Conservation (phyloP, 92 coral and sea anemone species). For the Paramuricea clavata region DNA sequence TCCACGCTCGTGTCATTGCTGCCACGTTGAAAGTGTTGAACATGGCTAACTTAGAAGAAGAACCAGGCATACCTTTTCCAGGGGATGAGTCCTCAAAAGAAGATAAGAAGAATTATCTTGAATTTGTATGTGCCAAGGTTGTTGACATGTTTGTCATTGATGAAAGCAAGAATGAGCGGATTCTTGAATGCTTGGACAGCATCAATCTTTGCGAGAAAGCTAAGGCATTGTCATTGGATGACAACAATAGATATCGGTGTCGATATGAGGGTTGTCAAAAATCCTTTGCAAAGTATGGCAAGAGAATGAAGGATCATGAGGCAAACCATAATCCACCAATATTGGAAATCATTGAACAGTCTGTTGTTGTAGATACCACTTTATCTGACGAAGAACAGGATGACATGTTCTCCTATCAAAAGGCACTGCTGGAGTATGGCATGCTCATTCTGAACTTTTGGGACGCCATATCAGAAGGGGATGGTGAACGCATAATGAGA, state of each 20-base stretch:
- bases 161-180: background rate
- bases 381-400: slow-evolving; percentile 39
- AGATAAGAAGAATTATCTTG: slow-evolving; percentile 12
- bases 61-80: no score
- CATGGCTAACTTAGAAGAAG: slow-evolving; percentile 57
- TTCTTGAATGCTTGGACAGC: background rate
- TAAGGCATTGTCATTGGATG: background rate
- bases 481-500: background rate
- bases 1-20: slow-evolving; percentile 73
- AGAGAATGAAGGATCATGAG: slow-evolving; percentile 74
- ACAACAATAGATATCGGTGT: background rate
- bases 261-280: slow-evolving; percentile 65
- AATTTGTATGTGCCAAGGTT: background rate
- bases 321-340: slow-evolving; percentile 72
- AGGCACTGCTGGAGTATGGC: slow-evolving; percentile 73
- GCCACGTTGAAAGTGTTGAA: slow-evolving; percentile 78
- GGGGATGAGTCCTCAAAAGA: no score
- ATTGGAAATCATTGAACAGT: background rate
- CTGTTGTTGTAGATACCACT: background rate
- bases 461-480: slow-evolving; percentile 41
- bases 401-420: slow-evolving; percentile 79
- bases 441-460: slow-evolving; percentile 69
- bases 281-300: slow-evolving; percentile 74
- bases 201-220: background rate
- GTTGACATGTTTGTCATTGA: background rate